Conservation (phyloP, 2,797 vertebrate genomes). For the Argyrosomus regius region DNA sequence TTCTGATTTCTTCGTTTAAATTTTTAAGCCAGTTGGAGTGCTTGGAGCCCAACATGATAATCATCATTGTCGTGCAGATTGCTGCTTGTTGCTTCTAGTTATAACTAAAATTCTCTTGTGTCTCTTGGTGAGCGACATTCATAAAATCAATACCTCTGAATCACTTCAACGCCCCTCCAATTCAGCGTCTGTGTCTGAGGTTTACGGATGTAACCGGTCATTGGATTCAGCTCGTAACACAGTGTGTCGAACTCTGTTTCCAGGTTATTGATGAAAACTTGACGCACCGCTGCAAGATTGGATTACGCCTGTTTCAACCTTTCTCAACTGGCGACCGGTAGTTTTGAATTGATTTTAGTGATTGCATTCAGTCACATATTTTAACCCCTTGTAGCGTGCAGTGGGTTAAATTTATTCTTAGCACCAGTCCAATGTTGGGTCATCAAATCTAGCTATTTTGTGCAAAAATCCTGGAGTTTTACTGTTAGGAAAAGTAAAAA, state of each 20-base stretch:
- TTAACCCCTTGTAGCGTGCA: not conserved
- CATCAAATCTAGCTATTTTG: not conserved
- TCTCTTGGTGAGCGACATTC: not conserved
- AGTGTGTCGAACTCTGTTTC: not conserved
- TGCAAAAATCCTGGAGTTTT: not conserved
- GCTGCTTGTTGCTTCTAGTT: not conserved
- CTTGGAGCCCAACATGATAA: not conserved
- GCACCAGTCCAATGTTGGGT: not conserved
- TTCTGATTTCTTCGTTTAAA: not conserved
- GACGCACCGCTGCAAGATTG: not conserved
- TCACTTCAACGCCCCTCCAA: not conserved
- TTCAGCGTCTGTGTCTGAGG: not conserved
- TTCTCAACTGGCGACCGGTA: not conserved
- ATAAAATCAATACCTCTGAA: not conserved
- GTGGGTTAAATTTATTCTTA: too few species aligned
- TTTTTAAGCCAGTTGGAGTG: not conserved
- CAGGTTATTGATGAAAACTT: not conserved
- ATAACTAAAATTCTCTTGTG: not conserved
- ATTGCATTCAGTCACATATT: not conserved
- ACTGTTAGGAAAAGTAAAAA: not conserved
- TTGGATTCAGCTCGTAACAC: not conserved
- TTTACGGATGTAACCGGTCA: not conserved
- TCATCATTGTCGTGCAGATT: not conserved
- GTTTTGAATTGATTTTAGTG: conserved; percentile 2
- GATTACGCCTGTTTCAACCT: not conserved